Conservation (phyloP, 2,113 vertebrate species). For the Eclectus roratus region DNA sequence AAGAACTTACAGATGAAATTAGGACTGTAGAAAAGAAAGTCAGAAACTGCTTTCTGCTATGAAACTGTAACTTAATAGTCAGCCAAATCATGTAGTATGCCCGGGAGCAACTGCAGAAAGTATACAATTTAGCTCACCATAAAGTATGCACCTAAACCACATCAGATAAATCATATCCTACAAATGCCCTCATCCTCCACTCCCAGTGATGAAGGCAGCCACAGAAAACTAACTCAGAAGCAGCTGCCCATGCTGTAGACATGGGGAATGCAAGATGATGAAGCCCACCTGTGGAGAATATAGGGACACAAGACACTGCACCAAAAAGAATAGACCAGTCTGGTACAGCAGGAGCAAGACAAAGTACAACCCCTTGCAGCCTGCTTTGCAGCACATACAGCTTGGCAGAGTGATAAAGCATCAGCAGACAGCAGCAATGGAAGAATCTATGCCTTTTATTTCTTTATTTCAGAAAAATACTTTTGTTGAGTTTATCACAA, state of each 20-base stretch:
- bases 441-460: conserved; percentile 79
- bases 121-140: neutral
- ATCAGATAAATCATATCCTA: conserved; percentile 14
- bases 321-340: neutral
- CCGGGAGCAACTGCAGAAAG: neutral
- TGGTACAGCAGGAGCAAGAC: neutral
- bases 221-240: neutral
- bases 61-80: neutral
- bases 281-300: neutral
- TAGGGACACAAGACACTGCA: neutral
- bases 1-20: neutral
- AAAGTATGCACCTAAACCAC: conserved; percentile 16
- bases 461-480: conserved; percentile 80
- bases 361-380: neutral
- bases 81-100: neutral
- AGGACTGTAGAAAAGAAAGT: neutral
- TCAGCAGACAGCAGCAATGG: neutral
- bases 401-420: neutral
- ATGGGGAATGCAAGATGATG: neutral
- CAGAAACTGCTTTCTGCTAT: neutral
- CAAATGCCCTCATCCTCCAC: neutral
- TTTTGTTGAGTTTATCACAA: conserved; percentile 72
- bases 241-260: neutral
- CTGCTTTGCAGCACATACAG: neutral
- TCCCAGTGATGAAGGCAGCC: neutral